phyloP scores from a whole-genome alignment of 1,140 invertebrate genomes.

The Drosophila micromelanica region DNA sequence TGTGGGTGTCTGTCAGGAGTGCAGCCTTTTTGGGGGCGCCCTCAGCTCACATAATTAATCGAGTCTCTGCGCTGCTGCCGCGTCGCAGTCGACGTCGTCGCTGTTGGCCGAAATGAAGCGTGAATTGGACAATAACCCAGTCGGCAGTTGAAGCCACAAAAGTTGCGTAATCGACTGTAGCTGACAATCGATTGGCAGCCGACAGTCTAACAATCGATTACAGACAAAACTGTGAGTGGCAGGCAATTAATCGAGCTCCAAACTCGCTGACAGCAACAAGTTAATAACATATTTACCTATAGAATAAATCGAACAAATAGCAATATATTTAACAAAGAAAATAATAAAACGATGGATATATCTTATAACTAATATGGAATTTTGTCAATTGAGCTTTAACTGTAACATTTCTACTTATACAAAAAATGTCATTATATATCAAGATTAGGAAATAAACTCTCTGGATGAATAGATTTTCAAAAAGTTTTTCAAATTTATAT shows the following conservation, averaged over 20 bases:
- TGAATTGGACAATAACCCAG: conserved; percentile 24
- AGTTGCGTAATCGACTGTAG: conserved; percentile 35
- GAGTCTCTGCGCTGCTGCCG: conserved; percentile 20
- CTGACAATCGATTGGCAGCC: conserved; percentile 41
- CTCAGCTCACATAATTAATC: conserved; percentile 58
- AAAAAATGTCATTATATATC: too few species aligned
- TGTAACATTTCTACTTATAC: too few species aligned
- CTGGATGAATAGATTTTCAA: too few species aligned
- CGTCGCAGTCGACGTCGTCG: conserved; percentile 4
- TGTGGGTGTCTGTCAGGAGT: conserved; percentile 15
- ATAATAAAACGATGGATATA: too few species aligned
- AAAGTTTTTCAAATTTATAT: too few species aligned
- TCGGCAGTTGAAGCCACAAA: conserved; percentile 2
- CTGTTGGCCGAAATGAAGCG: conserved; percentile 35
- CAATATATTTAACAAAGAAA: too few species aligned
- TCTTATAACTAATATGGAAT: too few species aligned
- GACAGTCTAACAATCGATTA: conserved; percentile 27
- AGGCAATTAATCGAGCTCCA: conserved; percentile 21
- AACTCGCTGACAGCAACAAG: background rate
- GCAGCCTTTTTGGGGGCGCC: conserved; percentile 9
- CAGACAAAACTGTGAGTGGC: conserved; percentile 16
- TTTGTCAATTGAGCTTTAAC: too few species aligned
- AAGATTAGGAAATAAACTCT: too few species aligned
- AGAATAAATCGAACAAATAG: too few species aligned
- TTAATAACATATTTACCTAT: background rate